These are phyloP conservation scores for Unio pictorum DNA, from an alignment of 2,888 invertebrate genomes.

Conservation along the genomic window DNA sequence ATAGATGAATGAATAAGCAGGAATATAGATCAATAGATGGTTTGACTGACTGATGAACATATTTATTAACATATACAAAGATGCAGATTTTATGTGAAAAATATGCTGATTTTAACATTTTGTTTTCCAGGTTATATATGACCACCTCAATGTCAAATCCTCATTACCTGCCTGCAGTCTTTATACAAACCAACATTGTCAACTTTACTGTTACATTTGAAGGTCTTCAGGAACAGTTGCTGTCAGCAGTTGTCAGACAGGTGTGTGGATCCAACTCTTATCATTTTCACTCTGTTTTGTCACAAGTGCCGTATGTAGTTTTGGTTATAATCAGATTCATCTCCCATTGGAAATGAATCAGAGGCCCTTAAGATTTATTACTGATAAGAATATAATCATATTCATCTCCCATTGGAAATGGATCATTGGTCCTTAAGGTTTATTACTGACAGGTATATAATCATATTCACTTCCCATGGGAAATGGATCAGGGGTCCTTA, in stretches of 20 bases:
- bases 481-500: no score
- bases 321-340: no score
- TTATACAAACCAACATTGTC: slow-evolving; percentile 70
- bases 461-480: no score
- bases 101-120: slow-evolving; percentile 1
- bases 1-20: no score
- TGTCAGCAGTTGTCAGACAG: slow-evolving; percentile 70
- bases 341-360: no score
- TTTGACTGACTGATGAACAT: not conserved
- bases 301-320: no score
- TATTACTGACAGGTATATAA: no score
- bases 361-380: no score
- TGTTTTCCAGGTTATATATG: slow-evolving; percentile 64
- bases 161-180: slow-evolving; percentile 69
- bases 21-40: not conserved
- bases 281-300: not conserved
- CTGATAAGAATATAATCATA: no score
- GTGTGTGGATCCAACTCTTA: slow-evolving; percentile 33
- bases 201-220: slow-evolving; percentile 72
- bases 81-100: not conserved
- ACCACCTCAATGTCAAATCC: slow-evolving; percentile 69
- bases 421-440: no score
- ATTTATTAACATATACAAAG: no score
- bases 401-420: no score
- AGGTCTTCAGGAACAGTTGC: slow-evolving; percentile 70